Conservation (phyloP, 2,113 vertebrate species). For the Aegotheles bennettii region DNA sequence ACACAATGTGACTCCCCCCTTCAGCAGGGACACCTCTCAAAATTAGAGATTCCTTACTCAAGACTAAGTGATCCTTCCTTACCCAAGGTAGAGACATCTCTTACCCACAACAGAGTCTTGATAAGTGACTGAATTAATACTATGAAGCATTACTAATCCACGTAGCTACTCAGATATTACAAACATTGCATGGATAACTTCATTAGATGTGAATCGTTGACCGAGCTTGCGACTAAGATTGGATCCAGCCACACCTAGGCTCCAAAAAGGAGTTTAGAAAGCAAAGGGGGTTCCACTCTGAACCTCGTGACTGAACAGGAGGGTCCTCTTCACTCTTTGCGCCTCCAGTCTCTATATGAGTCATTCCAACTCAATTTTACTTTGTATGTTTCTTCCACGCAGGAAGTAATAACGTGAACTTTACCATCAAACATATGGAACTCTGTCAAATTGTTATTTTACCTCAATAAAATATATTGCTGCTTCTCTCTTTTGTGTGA, state of each 20-base stretch:
- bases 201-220: not conserved
- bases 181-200: not conserved
- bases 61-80: not conserved
- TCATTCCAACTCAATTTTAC: not conserved
- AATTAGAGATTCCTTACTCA: not conserved
- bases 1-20: not conserved
- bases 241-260: not conserved
- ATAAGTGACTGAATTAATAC: not conserved
- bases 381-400: not conserved
- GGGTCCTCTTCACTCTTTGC: not conserved
- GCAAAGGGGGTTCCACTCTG: not conserved
- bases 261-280: not conserved
- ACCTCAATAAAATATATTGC: not conserved
- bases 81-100: not conserved
- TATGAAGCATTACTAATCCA: not conserved
- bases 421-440: not conserved
- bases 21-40: not conserved
- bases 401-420: not conserved
- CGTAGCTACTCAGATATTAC: not conserved
- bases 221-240: not conserved
- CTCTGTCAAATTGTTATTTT: not conserved
- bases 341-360: not conserved
- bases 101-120: rapidly evolving
- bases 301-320: not conserved
- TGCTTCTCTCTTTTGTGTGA: not conserved